Percentiles rank a stretch among this genome's conserved stretches.
Evolutionary conservation across 2,888 invertebrate genomes (phyloP).

Genomic region (Lasioglossum oenotherae): DNA sequence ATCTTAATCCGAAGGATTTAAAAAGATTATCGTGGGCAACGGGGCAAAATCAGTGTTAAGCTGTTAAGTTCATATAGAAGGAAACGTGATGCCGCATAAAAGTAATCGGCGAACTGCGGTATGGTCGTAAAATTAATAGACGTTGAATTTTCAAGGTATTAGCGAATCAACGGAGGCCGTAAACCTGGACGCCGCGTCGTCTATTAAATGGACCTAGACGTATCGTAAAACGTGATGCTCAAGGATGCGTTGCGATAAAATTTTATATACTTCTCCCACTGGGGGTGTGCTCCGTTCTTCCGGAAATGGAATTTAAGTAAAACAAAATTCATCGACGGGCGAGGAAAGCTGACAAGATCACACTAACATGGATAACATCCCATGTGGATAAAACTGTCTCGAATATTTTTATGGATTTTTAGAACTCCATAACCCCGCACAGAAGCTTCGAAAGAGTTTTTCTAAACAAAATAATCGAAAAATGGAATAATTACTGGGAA

Average conservation of each 20-base stretch:
- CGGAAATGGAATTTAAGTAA: conserved; percentile 7
- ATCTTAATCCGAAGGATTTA: neutral
- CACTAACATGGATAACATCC: neutral
- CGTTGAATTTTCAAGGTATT: conserved; percentile 10
- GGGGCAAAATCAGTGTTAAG: neutral
- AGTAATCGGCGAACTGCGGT: conserved; percentile 6
- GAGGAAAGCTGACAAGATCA: neutral
- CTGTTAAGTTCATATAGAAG: conserved; percentile 1
- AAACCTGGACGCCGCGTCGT: neutral
- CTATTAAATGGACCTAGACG: neutral
- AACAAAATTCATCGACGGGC: conserved; percentile 28
- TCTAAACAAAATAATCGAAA: neutral
- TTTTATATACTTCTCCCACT: neutral
- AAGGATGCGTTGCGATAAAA: neutral
- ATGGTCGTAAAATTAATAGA: neutral
- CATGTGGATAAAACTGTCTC: neutral
- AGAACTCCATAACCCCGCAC: neutral
- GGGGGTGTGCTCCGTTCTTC: neutral
- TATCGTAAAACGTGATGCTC: neutral
- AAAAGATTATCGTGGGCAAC: neutral
- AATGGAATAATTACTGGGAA: neutral
- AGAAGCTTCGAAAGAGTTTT: neutral
- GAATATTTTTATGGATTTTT: neutral
- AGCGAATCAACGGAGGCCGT: neutral
- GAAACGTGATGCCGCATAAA: neutral